phyloP scores from a whole-genome alignment of 2,797 vertebrate genomes.

The Vultur gryphus region DNA sequence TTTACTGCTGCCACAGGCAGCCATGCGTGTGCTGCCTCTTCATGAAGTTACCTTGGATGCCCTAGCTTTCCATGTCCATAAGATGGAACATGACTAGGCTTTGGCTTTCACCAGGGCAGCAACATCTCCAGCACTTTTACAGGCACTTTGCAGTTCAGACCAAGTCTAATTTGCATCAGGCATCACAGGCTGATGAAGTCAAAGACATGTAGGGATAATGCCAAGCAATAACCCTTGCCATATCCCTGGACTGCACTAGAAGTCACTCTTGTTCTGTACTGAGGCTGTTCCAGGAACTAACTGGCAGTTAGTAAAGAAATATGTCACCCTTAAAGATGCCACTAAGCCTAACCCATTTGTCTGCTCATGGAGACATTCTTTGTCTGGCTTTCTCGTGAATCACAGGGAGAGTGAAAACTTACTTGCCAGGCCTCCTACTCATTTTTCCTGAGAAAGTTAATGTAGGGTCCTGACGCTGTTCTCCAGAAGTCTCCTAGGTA shows the following conservation, averaged over 20 bases:
- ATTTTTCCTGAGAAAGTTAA: neutral
- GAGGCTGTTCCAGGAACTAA: neutral
- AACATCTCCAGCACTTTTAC: neutral
- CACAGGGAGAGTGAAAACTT: neutral
- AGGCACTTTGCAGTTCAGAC: neutral
- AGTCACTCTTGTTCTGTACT: slow-evolving; percentile 31
- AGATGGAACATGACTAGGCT: neutral
- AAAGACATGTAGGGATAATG: neutral
- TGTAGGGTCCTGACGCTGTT: neutral
- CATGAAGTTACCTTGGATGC: neutral
- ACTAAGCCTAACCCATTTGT: neutral
- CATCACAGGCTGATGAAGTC: neutral
- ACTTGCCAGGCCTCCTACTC: slow-evolving; percentile 25
- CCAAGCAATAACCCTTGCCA: neutral
- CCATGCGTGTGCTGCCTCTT: neutral
- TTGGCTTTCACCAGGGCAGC: neutral
- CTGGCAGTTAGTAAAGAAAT: neutral
- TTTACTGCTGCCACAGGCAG: neutral
- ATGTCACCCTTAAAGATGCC: neutral
- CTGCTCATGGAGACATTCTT: slow-evolving; percentile 11
- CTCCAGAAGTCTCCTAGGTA: neutral
- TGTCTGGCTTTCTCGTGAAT: neutral
- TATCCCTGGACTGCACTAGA: neutral
- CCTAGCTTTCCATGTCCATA: accelerated
- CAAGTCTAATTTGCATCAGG: neutral